Conservation (phyloP, 2,888 invertebrate species). For the Lasioglossum villosulum region DNA sequence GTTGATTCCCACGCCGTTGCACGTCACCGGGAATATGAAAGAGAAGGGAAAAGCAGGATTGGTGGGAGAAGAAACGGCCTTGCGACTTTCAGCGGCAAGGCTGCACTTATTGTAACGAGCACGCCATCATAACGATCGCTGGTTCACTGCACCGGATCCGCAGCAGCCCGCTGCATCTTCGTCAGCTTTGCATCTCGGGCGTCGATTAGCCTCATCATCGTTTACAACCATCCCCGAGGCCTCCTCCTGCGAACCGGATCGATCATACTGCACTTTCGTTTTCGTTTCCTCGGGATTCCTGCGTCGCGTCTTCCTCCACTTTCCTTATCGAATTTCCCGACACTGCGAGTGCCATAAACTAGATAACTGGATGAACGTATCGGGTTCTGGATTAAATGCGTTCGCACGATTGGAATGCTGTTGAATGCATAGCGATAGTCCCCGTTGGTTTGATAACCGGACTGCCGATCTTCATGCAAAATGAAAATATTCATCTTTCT, state of each 20-base stretch:
- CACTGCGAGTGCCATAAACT: neutral
- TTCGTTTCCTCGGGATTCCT: neutral
- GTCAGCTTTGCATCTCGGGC: conserved; percentile 1
- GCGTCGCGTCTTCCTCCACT: neutral
- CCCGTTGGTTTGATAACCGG: too few relatives aligned
- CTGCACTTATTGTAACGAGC: conserved; percentile 68
- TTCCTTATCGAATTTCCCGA: neutral
- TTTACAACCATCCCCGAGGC: neutral
- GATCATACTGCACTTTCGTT: conserved; percentile 7
- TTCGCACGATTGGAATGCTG: too few relatives aligned
- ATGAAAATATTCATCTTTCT: too few relatives aligned
- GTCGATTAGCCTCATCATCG: neutral
- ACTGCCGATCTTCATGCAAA: too few relatives aligned
- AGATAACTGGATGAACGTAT: neutral
- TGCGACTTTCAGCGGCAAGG: conserved; percentile 81
- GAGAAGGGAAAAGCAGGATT: conserved; percentile 53
- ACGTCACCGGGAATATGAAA: neutral
- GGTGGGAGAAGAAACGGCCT: conserved; percentile 75
- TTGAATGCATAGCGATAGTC: too few relatives aligned
- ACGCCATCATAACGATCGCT: conserved; percentile 65
- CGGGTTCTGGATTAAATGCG: too few relatives aligned
- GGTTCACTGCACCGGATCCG: conserved; percentile 65
- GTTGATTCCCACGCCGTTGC: conserved; percentile 27
- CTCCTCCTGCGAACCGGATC: neutral
- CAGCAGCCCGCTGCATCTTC: neutral